Evolutionary conservation across 2,797 vertebrate species (phyloP).

Genomic region (Micromesistius poutassou): DNA sequence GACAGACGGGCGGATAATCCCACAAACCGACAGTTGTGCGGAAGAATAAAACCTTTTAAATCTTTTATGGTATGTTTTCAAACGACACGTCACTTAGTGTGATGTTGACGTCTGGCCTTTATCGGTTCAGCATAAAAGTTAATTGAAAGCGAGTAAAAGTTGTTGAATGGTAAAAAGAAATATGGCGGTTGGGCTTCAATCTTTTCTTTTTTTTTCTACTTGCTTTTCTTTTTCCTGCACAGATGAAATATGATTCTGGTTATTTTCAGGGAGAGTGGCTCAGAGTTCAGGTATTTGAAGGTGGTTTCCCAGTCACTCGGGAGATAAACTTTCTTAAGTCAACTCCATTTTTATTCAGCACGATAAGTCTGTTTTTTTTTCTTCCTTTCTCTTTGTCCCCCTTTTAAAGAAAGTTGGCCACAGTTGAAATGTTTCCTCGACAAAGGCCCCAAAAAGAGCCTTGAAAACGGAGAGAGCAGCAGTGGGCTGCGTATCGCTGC

Average conservation of each 20-base stretch:
- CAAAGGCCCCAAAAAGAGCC: conserved; percentile 40
- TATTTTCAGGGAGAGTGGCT: background rate
- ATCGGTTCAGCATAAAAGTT: too few species aligned
- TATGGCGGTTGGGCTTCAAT: too few species aligned
- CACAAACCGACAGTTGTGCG: conserved; percentile 52
- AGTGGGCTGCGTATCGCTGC: conserved; percentile 58
- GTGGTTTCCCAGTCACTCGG: conserved; percentile 15
- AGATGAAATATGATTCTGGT: conserved; percentile 27
- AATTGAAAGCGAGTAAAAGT: too few species aligned
- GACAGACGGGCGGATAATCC: conserved; percentile 66
- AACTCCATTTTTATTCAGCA: conserved; percentile 15
- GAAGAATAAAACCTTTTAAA: conserved; percentile 59
- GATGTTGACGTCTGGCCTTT: too few species aligned
- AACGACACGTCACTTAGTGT: conserved; percentile 12
- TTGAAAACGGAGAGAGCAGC: conserved; percentile 57
- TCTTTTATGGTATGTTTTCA: conserved; percentile 22
- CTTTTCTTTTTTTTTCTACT: too few species aligned
- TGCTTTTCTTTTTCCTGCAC: too few species aligned
- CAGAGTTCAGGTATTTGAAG: background rate
- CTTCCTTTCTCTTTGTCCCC: background rate
- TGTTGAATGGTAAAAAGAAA: too few species aligned
- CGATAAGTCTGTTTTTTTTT: background rate
- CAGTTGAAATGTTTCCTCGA: conserved; percentile 38
- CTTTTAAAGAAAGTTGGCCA: conserved; percentile 17
- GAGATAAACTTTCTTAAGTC: conserved; percentile 19